Conservation (phyloP, 2,113 vertebrate genomes). For the Alethe diademata region DNA sequence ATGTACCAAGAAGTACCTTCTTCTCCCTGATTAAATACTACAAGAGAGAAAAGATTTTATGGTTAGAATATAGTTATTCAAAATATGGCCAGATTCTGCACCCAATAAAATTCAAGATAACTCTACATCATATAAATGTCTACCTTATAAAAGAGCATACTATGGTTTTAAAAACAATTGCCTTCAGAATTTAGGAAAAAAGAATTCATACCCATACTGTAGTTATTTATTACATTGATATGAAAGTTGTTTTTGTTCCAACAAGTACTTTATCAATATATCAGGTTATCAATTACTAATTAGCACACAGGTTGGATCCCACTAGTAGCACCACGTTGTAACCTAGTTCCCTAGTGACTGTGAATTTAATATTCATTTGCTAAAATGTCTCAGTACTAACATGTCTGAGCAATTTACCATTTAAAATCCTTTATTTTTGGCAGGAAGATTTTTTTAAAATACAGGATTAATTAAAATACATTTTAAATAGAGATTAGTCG, state of each 20-base stretch:
- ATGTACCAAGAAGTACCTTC: constrained; percentile 99
- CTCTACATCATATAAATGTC: neutral
- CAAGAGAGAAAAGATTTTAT: constrained; percentile 62
- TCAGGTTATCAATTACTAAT: neutral
- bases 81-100: neutral
- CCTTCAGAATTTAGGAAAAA: neutral
- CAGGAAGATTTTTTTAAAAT: neutral
- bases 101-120: neutral
- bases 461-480: neutral
- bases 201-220: neutral
- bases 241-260: neutral
- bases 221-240: neutral
- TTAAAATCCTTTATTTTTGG: neutral
- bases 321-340: neutral
- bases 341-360: neutral
- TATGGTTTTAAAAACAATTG: neutral
- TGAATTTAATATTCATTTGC: neutral
- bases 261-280: neutral
- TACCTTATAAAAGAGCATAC: neutral
- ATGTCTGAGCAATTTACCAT: neutral
- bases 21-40: constrained; percentile 99
- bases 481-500: neutral
- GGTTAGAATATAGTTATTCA: constrained; percentile 48
- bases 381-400: neutral
- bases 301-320: neutral